phyloP scores from a whole-genome alignment of 2,113 vertebrate species.

The Python bivittatus region DNA sequence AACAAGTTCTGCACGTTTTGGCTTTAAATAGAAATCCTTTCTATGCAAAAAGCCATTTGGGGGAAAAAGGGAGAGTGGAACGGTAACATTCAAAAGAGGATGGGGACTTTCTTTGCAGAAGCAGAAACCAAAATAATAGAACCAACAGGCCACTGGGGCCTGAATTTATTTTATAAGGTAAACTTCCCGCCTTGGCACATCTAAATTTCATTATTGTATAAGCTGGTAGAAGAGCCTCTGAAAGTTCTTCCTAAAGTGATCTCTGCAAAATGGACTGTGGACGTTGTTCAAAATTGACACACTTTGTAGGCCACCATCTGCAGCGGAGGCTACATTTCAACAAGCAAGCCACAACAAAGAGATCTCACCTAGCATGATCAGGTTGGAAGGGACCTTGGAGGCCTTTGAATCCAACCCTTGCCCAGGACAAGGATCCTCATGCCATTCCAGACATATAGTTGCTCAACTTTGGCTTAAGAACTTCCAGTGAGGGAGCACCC shows the following conservation, averaged over 20 bases:
- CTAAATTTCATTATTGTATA: background rate
- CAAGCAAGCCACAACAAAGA: background rate
- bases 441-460: background rate
- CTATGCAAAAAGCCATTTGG: background rate
- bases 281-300: background rate
- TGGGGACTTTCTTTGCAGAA: background rate
- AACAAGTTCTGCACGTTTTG: background rate
- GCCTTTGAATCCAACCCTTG: background rate
- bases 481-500: too few species aligned
- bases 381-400: background rate
- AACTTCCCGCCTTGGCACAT: background rate
- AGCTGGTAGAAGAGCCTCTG: background rate
- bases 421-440: background rate
- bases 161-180: background rate
- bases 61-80: background rate
- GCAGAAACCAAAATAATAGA: background rate
- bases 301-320: background rate
- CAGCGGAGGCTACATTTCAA: background rate
- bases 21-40: conserved; percentile 30
- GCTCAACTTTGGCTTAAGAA: background rate
- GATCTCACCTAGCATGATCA: background rate
- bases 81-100: background rate
- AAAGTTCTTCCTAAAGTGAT: background rate
- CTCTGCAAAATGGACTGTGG: background rate
- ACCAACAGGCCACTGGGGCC: background rate